Evolutionary conservation across 2,888 invertebrate genomes (phyloP), one percentile per base, ranked within the genome.

Genomic region (Rhodophaea formosa): DNA sequence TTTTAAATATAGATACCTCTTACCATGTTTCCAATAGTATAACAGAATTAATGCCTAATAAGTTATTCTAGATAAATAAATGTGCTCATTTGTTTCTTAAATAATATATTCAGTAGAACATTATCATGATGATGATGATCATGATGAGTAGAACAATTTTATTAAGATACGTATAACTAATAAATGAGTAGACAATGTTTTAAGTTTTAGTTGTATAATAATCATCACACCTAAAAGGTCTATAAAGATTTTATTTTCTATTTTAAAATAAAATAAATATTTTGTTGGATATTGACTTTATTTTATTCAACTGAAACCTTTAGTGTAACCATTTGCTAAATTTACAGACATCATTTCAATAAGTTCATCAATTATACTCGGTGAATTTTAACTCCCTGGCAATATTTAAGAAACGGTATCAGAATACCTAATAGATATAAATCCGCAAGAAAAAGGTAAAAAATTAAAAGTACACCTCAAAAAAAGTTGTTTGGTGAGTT

Each of bases 161-260:
- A 23, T 23, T 23, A 23, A 3, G 2, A 23, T 23, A 23, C 23
- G 5, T 23, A 23, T 5, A 23, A 23, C 23, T 8, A 12, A 39
- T 3, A 39, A 39, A 44, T 53, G 12, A 8, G 7, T 29, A 53
- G 15, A 43, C 7, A 29, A 15, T 44, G 29, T 44, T 51, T 51
- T 51, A 16, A 6, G 16, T 51, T 15, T 8, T 17, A 16, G 35
- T 49, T 15, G 8, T 32, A 10, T 32, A 32, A 39, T 39, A 35
- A 51, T 39, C 47, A n/a, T 43, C 42, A 53, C 5, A 46, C 56
- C 56, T 56, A 44, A 23, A 46, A 63, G 65, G 64, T 66, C 59
- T 64, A n/a, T n/a, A 66, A 71, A 69, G 56, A 74, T 71, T 68
- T 67, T 62, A 70, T 69, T 70, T 76, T 71, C 58, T 67, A 71